phyloP scores from a whole-genome alignment of 2,113 vertebrate species.

The Podarcis muralis region DNA sequence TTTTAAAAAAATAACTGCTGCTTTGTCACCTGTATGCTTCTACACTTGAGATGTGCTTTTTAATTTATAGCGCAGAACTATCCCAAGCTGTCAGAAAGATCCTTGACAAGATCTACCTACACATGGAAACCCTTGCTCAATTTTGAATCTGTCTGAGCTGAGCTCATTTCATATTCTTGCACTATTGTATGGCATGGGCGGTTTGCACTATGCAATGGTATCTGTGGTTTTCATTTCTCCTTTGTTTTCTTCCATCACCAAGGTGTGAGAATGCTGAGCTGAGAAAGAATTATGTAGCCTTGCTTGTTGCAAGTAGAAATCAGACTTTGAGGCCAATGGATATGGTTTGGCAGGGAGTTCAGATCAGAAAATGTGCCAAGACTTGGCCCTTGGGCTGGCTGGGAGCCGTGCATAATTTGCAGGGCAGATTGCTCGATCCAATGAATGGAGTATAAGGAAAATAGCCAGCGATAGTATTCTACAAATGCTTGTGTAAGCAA shows the following conservation, averaged over 20 bases:
- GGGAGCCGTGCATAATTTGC: neutral
- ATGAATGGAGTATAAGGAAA: neutral
- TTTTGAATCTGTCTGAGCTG: neutral
- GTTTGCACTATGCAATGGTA: neutral
- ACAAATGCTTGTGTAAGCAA: neutral
- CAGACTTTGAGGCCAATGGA: neutral
- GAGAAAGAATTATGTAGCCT: neutral
- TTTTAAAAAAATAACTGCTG: neutral
- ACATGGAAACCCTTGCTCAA: neutral
- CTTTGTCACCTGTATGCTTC: neutral
- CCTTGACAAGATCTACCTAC: neutral
- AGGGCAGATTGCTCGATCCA: neutral
- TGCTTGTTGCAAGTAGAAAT: neutral
- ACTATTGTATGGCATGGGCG: neutral
- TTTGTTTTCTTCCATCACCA: neutral
- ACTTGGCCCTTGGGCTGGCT: neutral
- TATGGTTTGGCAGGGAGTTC: neutral
- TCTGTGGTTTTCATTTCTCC: neutral
- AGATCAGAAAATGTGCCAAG: neutral
- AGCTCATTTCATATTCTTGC: neutral
- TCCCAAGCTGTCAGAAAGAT: neutral
- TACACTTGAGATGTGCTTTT: neutral
- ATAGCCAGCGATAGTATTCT: neutral
- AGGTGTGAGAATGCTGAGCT: neutral
- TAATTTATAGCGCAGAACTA: neutral